These are phyloP conservation scores for Ceyx erithaca DNA, from an alignment of 2,797 vertebrate genomes.

Conservation along the genomic window DNA sequence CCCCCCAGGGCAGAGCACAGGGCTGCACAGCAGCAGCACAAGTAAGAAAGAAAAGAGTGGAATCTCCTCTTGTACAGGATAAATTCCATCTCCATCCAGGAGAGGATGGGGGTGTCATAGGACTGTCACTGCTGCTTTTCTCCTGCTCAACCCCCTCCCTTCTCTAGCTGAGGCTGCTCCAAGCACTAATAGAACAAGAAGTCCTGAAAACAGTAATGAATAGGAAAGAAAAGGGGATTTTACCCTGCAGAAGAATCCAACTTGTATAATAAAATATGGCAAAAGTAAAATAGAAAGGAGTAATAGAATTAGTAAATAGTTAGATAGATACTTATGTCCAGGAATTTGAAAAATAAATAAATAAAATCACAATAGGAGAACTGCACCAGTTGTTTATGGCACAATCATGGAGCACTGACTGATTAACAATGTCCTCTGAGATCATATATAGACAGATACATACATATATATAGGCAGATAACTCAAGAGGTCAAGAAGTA, in stretches of 20 bases:
- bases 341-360: background rate
- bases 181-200: background rate
- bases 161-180: background rate
- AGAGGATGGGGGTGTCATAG: background rate
- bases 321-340: background rate
- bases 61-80: background rate
- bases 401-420: background rate
- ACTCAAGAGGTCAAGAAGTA: background rate
- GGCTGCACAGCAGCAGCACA: background rate
- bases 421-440: background rate
- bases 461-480: background rate
- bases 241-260: background rate
- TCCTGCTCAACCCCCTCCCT: background rate
- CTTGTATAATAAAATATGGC: background rate
- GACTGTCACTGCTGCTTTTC: background rate
- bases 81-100: background rate
- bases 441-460: background rate
- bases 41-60: background rate
- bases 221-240: background rate
- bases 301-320: background rate
- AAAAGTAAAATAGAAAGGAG: background rate
- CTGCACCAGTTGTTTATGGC: background rate
- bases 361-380: background rate
- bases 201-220: background rate
- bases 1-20: background rate